A percentile compares a stretch with the other conserved stretches of the same genome.
Evolutionary conservation across 2,888 invertebrate species (phyloP).

Genomic region (Phytoseiulus persimilis): DNA sequence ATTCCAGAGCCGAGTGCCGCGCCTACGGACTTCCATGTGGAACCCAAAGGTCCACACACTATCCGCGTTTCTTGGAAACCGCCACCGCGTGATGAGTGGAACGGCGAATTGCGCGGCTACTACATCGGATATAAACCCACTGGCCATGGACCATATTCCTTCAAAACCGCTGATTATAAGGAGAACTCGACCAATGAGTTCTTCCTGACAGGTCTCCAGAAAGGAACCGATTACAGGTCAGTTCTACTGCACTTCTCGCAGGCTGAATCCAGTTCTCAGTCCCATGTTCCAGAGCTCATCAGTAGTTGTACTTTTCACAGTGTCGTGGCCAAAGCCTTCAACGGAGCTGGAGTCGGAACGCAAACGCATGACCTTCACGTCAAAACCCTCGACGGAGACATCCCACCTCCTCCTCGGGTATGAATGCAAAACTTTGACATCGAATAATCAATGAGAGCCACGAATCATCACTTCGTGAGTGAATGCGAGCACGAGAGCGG

Average conservation of each 20-base stretch:
- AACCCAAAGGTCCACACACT: constrained; percentile 43
- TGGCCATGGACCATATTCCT: constrained; percentile 44
- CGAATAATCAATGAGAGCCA: too few relatives aligned
- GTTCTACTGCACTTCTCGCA: neutral
- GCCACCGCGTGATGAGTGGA: constrained; percentile 45
- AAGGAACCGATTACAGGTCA: constrained; percentile 43
- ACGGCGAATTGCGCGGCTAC: constrained; percentile 45
- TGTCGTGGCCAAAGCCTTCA: constrained; percentile 46
- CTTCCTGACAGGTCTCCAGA: constrained; percentile 44
- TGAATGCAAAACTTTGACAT: neutral
- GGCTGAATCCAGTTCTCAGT: neutral
- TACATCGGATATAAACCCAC: constrained; percentile 45
- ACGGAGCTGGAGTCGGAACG: constrained; percentile 45
- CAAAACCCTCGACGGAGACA: constrained; percentile 44
- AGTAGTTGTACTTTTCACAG: constrained; percentile 38
- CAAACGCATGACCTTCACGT: constrained; percentile 45
- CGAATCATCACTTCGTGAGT: too few relatives aligned
- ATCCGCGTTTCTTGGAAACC: constrained; percentile 44
- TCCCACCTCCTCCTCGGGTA: constrained; percentile 24
- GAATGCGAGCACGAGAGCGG: too few relatives aligned
- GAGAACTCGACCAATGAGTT: constrained; percentile 42
- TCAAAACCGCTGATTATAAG: constrained; percentile 44
- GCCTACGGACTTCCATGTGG: constrained; percentile 43
- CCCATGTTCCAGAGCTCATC: neutral
- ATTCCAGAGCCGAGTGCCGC: constrained; percentile 43